Evolutionary conservation across 2,888 invertebrate species (phyloP).

Genomic region (Tiliacea citrago): DNA sequence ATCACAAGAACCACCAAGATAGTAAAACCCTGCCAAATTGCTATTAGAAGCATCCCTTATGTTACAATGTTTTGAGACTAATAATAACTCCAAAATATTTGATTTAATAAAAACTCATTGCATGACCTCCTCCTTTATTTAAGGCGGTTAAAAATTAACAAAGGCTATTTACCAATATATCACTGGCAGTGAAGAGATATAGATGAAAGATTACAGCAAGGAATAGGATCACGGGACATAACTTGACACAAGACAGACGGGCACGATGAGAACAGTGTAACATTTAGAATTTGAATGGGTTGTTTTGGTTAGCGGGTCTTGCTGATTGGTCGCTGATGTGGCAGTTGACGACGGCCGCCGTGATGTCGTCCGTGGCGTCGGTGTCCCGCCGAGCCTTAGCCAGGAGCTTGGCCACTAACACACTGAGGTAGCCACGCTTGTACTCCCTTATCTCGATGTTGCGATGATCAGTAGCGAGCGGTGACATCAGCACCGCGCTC

Average conservation of each 20-base stretch:
- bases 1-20: neutral
- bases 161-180: neutral
- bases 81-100: conserved; percentile 15
- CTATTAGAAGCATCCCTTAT: conserved; percentile 5
- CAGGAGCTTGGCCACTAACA: conserved; percentile 41
- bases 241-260: no score
- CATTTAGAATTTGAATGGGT: conserved; percentile 13
- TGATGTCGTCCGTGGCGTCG: conserved; percentile 40
- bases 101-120: neutral
- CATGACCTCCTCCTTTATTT: neutral
- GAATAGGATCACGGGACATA: neutral
- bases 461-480: neutral
- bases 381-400: conserved; percentile 39
- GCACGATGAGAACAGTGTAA: neutral
- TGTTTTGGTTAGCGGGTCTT: neutral
- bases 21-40: conserved; percentile 16
- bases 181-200: neutral
- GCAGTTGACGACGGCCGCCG: conserved; percentile 35
- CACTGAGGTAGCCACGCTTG: conserved; percentile 18
- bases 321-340: conserved; percentile 10
- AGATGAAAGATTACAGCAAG: neutral
- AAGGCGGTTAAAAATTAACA: neutral
- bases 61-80: conserved; percentile 2
- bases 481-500: neutral
- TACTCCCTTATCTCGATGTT: conserved; percentile 9